phyloP scores from a whole-genome alignment of 2,797 vertebrate species.

The Artibeus jamaicensis region DNA sequence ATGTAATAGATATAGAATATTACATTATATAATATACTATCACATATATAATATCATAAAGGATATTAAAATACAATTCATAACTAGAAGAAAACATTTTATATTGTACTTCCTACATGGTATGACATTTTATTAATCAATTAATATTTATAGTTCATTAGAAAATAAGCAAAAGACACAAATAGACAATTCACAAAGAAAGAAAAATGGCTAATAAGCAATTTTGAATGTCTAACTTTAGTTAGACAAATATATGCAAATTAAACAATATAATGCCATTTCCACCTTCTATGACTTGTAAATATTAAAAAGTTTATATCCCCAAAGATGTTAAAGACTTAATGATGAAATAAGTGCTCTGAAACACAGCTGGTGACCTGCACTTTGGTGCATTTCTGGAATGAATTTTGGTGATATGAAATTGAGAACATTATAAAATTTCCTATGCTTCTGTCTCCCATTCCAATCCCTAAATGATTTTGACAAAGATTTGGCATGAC shows the following conservation, averaged over 20 bases:
- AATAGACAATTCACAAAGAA: background rate
- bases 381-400: background rate
- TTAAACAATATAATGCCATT: background rate
- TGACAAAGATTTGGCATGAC: background rate
- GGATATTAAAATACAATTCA: background rate
- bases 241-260: background rate
- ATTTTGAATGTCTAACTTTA: background rate
- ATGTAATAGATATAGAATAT: background rate
- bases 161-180: background rate
- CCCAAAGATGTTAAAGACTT: background rate
- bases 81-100: background rate
- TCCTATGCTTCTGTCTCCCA: background rate
- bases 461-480: background rate
- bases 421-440: background rate
- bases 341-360: background rate
- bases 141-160: background rate
- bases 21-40: background rate
- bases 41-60: background rate
- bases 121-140: background rate
- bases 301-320: background rate
- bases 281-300: background rate
- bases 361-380: background rate
- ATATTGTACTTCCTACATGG: background rate
- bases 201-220: background rate
- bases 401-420: background rate